Evolutionary conservation across 1,140 invertebrate species (phyloP), one percentile per base, ranked within the genome.

Genomic region (Trichonephila clavata): DNA sequence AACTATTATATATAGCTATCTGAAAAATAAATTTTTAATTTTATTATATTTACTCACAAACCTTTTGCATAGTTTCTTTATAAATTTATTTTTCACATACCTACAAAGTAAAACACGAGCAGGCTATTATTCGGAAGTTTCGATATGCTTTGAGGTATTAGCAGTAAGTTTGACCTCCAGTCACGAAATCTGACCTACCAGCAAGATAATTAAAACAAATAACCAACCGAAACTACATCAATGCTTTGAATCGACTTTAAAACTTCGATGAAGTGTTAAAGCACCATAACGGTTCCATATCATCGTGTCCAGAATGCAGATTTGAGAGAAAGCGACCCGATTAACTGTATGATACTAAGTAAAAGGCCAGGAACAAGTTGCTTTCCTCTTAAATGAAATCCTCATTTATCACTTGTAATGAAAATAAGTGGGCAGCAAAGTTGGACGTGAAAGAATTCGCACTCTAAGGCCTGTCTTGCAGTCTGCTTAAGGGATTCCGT

Each of bases 341-440:
- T 77, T 32, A 32, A 18, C 27, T 5, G 18, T 77, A 39, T 18
- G 63, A 89, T 89, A 71, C 43, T 77, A 77, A 77, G 87, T 89
- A 50, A 77, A 89, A 89, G 21, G 20, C 24, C 39, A 18, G n/a
- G 43, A 50, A 77, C 8, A 77, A 43, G 61, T 57, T 89, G 43
- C 61, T 71, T 89, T 77, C 50, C 65, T 32, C 59, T 16, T 87
- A 87, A 63, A 87, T 65, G 86, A 87, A 87, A 87, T 87, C 20
- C 18, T 32, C 87, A 77, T 89, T 89, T 71, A 89, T 89, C 87
- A 77, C 68, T 77, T 27, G 43, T 77, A 89, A 89, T 77, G 65
- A 89, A 89, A 86, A 89, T 57, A 68, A 89, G 87, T 89, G 87
- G 87, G 87, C 43, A 24, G 87, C 5, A n/a, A n/a, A 71, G 39